Percentiles rank a stretch among this genome's conserved stretches.
These are phyloP conservation scores for Paramormyrops kingsleyae DNA, from an alignment of 2,113 vertebrate genomes.

Conservation along the genomic window DNA sequence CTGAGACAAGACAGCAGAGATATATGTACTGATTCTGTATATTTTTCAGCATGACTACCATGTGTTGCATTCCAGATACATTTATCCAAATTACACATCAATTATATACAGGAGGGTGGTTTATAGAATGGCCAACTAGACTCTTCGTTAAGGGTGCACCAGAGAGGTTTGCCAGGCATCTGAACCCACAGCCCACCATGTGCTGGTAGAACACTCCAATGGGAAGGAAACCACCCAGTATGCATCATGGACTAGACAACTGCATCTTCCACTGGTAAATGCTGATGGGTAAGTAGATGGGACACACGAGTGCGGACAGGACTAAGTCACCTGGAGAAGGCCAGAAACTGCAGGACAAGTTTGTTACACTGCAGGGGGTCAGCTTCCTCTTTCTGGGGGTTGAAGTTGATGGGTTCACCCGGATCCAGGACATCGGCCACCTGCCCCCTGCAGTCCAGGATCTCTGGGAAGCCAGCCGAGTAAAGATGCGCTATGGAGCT, in stretches of 20 bases:
- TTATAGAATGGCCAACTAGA: not conserved
- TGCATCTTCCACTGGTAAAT: not conserved
- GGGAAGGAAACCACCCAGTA: not conserved
- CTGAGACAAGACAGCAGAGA: not conserved
- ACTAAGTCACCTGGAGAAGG: slow-evolving; percentile 74
- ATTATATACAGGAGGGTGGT: not conserved
- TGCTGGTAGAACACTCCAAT: not conserved
- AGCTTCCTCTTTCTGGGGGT: slow-evolving; percentile 64
- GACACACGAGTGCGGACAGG: not conserved
- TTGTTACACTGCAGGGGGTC: slow-evolving; percentile 77
- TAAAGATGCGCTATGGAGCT: slow-evolving; percentile 68
- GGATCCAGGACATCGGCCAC: slow-evolving; percentile 67
- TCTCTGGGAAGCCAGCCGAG: slow-evolving; percentile 67
- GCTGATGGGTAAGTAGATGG: not conserved
- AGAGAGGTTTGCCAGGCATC: not conserved
- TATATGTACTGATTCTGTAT: not conserved
- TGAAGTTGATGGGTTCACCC: slow-evolving; percentile 52
- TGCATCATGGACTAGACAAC: not conserved
- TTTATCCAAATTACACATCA: not conserved
- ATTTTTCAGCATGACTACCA: not conserved
- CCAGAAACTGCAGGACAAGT: slow-evolving; percentile 83
- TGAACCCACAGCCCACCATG: not conserved
- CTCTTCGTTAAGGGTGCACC: not conserved
- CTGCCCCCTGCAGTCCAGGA: slow-evolving; percentile 63
- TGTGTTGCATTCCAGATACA: not conserved